These are phyloP conservation scores for Ophioninae sp. DNA, from an alignment of 2,888 invertebrate genomes.

Conservation along the genomic window DNA sequence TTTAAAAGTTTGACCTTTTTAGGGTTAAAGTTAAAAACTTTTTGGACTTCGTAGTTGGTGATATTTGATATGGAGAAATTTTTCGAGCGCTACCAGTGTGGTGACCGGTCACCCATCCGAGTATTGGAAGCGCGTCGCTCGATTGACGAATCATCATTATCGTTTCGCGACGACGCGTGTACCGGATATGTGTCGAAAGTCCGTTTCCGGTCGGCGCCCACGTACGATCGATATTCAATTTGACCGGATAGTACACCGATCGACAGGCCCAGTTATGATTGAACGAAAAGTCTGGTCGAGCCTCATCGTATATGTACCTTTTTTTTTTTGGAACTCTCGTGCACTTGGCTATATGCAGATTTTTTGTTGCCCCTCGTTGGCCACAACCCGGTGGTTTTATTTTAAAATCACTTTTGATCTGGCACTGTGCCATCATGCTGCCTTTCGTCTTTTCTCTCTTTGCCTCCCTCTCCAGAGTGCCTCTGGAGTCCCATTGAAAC, in stretches of 20 bases:
- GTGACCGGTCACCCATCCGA: too few relatives aligned
- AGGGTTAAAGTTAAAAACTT: too few relatives aligned
- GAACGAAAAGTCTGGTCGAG: constrained; percentile 33
- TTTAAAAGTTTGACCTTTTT: too few relatives aligned
- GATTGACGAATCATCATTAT: background rate
- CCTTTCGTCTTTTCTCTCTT: background rate
- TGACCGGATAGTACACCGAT: constrained; percentile 31
- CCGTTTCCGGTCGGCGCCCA: constrained; percentile 31
- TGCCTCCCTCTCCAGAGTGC: background rate
- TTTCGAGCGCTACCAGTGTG: too few relatives aligned
- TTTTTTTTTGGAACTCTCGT: constrained; percentile 3
- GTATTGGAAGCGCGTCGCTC: background rate
- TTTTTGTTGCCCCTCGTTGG: constrained; percentile 3
- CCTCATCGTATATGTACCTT: constrained; percentile 16
- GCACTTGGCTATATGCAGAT: background rate
- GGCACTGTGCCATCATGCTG: constrained; percentile 45
- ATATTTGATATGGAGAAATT: too few relatives aligned
- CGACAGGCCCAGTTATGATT: constrained; percentile 43
- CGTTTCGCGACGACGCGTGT: background rate
- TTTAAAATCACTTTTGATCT: constrained; percentile 53
- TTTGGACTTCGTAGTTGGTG: too few relatives aligned
- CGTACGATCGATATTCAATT: constrained; percentile 45
- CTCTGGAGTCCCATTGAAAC: too few relatives aligned
- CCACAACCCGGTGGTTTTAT: constrained; percentile 29
- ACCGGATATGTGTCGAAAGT: background rate